Evolutionary conservation across 2,113 vertebrate genomes (phyloP).

Genomic region (Psittacula cyanocephala): DNA sequence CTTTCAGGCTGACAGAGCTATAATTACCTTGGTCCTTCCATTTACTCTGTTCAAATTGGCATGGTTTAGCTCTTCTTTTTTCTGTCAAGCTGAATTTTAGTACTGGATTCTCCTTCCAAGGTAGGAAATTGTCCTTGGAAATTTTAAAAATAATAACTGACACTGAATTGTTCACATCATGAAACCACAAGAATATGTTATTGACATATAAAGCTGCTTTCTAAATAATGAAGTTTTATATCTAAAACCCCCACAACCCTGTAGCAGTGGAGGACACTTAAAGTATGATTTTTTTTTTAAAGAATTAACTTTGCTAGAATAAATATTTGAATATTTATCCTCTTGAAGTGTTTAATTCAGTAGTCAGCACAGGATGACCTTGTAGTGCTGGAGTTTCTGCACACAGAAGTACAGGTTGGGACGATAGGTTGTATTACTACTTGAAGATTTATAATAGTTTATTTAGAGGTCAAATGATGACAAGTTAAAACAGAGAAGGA

Average conservation of each 20-base stretch:
- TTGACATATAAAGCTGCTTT: background rate
- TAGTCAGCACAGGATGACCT: background rate
- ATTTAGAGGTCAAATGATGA: background rate
- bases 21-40: slow-evolving; percentile 23
- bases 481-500: background rate
- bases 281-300: background rate
- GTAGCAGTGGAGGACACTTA: background rate
- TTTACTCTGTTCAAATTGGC: slow-evolving; percentile 8
- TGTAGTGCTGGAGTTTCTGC: background rate
- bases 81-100: slow-evolving; percentile 10
- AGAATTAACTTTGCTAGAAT: background rate
- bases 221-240: background rate
- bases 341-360: background rate
- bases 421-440: background rate
- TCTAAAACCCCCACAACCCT: background rate
- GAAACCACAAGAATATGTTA: background rate
- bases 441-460: background rate
- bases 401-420: background rate
- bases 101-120: slow-evolving; percentile 34
- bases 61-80: background rate
- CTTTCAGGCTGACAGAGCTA: slow-evolving; percentile 14
- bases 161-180: background rate
- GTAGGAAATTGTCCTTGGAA: slow-evolving; percentile 20
- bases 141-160: background rate
- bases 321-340: background rate